phyloP scores from a whole-genome alignment of 2,113 vertebrate genomes.

The Piaya cayana region DNA sequence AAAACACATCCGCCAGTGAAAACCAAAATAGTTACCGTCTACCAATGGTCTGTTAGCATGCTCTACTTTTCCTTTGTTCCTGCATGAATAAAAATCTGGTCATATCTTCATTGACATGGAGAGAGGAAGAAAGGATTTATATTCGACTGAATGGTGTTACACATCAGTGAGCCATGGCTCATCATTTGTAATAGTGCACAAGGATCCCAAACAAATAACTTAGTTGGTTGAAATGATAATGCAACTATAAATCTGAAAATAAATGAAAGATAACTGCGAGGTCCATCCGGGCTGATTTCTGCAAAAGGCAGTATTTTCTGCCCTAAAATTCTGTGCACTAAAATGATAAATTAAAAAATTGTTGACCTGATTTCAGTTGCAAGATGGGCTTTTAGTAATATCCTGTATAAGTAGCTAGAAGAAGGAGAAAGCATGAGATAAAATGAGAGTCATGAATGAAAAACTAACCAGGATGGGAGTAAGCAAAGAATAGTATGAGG shows the following conservation, averaged over 20 bases:
- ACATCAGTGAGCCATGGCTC: background rate
- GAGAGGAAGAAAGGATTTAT: background rate
- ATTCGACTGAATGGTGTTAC: background rate
- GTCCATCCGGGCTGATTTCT: background rate
- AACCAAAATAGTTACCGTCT: background rate
- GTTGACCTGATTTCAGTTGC: background rate
- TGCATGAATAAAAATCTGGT: background rate
- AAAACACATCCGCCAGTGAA: background rate
- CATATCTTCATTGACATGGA: fast-evolving
- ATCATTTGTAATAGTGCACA: background rate
- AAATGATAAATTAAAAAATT: background rate
- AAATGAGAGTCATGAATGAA: background rate
- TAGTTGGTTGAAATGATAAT: background rate
- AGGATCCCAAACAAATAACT: background rate
- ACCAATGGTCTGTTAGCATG: background rate
- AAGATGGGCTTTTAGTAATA: background rate
- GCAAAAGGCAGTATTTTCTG: background rate
- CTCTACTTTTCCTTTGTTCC: background rate
- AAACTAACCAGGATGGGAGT: background rate
- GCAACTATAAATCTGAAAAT: background rate
- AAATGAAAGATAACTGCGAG: background rate
- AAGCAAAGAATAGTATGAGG: background rate
- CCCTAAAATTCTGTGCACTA: background rate
- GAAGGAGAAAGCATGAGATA: background rate
- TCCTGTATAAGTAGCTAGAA: background rate